Percentiles rank a stretch among this genome's conserved stretches.
These are phyloP conservation scores for Vultur gryphus DNA, from an alignment of 2,797 vertebrate species.

Conservation along the genomic window DNA sequence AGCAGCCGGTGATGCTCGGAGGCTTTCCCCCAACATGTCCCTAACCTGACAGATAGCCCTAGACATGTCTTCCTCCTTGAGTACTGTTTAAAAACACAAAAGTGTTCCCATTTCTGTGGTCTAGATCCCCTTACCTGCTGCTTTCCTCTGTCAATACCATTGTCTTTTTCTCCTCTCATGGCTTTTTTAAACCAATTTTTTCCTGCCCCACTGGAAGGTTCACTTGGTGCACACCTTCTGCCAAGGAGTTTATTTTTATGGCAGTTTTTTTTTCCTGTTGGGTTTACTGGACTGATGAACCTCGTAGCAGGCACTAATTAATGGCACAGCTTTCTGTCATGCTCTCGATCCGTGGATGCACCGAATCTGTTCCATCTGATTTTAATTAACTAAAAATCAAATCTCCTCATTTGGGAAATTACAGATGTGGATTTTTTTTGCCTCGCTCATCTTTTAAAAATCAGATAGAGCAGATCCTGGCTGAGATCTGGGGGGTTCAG, in stretches of 20 bases:
- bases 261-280: not conserved
- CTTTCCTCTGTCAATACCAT: not conserved
- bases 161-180: not conserved
- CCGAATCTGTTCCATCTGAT: not conserved
- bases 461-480: not conserved
- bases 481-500: not conserved
- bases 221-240: not conserved
- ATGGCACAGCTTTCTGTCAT: not conserved
- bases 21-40: not conserved
- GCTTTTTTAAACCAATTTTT: not conserved
- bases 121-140: not conserved
- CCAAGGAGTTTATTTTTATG: not conserved
- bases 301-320: not conserved
- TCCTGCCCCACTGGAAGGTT: not conserved
- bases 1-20: not conserved
- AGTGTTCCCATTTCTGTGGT: not conserved
- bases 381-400: conserved; percentile 30
- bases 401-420: not conserved
- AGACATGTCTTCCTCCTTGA: not conserved
- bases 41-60: not conserved
- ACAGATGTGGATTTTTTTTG: not conserved
- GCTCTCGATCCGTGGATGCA: not conserved
- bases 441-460: not conserved
- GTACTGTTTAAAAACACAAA: not conserved
- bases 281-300: not conserved